These are phyloP conservation scores for Lysandra coridon DNA, from an alignment of 2,888 invertebrate genomes.

Conservation along the genomic window DNA sequence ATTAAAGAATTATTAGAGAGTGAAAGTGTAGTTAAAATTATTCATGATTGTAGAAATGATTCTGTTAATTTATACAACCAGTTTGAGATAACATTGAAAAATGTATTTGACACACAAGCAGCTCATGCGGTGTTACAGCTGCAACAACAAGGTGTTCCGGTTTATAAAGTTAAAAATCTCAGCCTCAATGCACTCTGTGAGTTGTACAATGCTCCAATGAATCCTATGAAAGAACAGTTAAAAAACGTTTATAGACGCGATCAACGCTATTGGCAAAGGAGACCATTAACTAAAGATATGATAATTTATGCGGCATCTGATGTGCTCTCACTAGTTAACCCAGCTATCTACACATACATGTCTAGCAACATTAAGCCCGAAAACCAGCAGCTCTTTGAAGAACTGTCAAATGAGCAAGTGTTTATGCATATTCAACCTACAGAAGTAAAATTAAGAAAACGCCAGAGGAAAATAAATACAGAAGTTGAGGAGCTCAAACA, in stretches of 20 bases:
- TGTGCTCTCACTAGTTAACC: conserved; percentile 91
- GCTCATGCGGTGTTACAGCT: conserved; percentile 95
- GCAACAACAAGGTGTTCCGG: conserved; percentile 93
- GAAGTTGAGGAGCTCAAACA: conserved; percentile 93
- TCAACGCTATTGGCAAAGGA: conserved; percentile 93
- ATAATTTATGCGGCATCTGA: conserved; percentile 94
- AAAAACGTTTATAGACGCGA: conserved; percentile 92
- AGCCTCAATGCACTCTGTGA: conserved; percentile 95
- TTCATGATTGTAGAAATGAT: conserved; percentile 96
- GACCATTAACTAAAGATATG: conserved; percentile 95
- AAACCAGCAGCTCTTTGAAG: conserved; percentile 86
- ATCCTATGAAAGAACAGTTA: conserved; percentile 94
- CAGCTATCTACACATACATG: conserved; percentile 87
- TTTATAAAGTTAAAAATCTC: conserved; percentile 96
- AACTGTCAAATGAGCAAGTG: conserved; percentile 93
- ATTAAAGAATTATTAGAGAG: conserved; percentile 90
- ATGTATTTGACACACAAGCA: conserved; percentile 96
- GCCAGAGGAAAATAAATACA: conserved; percentile 93
- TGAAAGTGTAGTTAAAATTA: conserved; percentile 90
- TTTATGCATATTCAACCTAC: conserved; percentile 91
- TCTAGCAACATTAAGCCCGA: conserved; percentile 85
- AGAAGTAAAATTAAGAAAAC: conserved; percentile 92
- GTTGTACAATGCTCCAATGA: conserved; percentile 91
- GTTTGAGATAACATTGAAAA: conserved; percentile 89
- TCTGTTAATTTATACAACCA: conserved; percentile 93